Base-by-base conservation (phyloP, 2,888 invertebrate genomes). In the Tenodera sinensis region DNA sequence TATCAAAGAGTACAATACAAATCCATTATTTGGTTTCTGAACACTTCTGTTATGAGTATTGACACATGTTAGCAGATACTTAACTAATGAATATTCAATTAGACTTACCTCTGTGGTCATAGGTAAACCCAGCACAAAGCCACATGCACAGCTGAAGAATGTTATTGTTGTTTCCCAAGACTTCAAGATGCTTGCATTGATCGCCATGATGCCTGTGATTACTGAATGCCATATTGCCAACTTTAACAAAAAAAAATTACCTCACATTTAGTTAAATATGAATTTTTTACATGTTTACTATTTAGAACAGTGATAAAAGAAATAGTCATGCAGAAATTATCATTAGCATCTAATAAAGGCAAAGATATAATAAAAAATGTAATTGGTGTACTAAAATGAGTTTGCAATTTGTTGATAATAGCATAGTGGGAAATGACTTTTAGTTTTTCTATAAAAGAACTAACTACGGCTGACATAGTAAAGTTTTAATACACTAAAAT, bases 191-290 rank as follows among this genome's bases (percentile, higher is more conserved):
- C 95, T 94, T n/a, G 96, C 94, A 93, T 97, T 96, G 92, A 98
- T 95, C 83, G 97, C 95, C 95, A 98, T 95, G 88, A 98, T 95
- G 3, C 97, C 97, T 28, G 97, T 96, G 90, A 98, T 97, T 88
- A 98, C 97, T 92, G 97, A 97, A 92, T 98, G 97, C 98, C 98
- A 98, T 92, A 98, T 96, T 0, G 97, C 98, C 91, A 98, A 94
- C 95, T 95, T 92, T 71, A 91, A 92, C 91, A 71, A 71, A 20
- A 54, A 89, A 91, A 89, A 90, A 88, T 42, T 42, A 42, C 12
- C 12, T 42, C 42, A 42, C 20, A 71, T 71, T 71, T 71, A 20
- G 15, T 6, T 25, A 71, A 0, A 71, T 71, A 25, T 20, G 47
- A 81, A 25, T 14, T 81, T 25, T 28, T 71, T 14, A 87, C 81